Evolutionary conservation across 1,140 invertebrate genomes (phyloP).

Genomic region (Mycetomoellerius zeteki): DNA sequence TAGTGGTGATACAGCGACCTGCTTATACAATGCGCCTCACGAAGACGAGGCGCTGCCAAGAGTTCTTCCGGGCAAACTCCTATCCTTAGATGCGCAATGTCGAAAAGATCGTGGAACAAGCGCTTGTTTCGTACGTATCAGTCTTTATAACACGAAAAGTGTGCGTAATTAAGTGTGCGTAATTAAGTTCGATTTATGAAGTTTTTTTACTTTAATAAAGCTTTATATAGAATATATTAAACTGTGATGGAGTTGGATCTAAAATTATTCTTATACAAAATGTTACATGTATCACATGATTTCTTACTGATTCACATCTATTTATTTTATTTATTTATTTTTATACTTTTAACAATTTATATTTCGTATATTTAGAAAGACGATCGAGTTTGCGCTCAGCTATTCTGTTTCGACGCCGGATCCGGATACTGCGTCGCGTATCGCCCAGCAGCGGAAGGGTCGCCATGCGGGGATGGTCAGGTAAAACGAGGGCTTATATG

Average conservation of each 20-base stretch:
- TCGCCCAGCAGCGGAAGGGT: conserved; percentile 97
- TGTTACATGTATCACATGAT: not conserved
- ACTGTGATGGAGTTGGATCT: not conserved
- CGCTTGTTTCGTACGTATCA: conserved; percentile 92
- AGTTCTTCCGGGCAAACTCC: conserved; percentile 95
- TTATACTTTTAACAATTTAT: not conserved
- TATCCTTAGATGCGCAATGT: conserved; percentile 97
- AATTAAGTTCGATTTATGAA: not conserved
- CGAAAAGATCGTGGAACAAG: conserved; percentile 97
- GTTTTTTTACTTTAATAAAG: not conserved
- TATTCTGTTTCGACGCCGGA: conserved; percentile 97
- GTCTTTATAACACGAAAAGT: not conserved
- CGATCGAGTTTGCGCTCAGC: conserved; percentile 97
- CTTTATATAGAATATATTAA: not conserved
- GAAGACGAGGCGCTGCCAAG: conserved; percentile 96
- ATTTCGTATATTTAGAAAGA: conserved; percentile 90
- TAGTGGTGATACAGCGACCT: conserved; percentile 97
- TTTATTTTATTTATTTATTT: not conserved
- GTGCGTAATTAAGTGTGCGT: no score
- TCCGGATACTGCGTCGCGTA: conserved; percentile 98
- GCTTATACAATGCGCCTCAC: conserved; percentile 97
- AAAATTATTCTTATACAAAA: not conserved
- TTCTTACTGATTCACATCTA: not conserved
- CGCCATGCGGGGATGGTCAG: conserved; percentile 96
- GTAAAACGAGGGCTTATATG: conserved; percentile 85